Percentiles rank a stretch among this genome's conserved stretches.
These are phyloP conservation scores for Rafetus swinhoei DNA, from an alignment of 2,113 vertebrate genomes.

Conservation along the genomic window DNA sequence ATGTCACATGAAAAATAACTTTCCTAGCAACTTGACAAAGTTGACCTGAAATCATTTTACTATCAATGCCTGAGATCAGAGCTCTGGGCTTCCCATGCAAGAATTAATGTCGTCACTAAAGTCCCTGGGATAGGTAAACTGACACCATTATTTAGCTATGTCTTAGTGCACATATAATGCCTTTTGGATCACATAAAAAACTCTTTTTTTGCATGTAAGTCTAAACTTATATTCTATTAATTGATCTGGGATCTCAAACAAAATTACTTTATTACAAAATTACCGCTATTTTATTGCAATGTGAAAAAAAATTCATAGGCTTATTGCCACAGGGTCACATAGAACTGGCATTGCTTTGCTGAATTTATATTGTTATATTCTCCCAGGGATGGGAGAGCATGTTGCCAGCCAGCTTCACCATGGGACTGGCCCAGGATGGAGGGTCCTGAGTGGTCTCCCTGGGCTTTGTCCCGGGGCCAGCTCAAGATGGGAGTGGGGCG, in stretches of 20 bases:
- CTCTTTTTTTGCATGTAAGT: background rate
- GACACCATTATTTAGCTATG: background rate
- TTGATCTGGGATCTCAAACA: background rate
- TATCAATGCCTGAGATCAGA: background rate
- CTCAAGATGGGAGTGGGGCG: no score
- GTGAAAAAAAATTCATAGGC: background rate
- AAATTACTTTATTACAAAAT: background rate
- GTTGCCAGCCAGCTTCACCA: no score
- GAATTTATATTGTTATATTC: background rate
- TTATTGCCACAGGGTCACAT: background rate
- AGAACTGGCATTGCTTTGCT: background rate
- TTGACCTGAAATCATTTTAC: background rate
- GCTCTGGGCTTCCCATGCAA: background rate
- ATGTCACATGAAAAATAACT: background rate
- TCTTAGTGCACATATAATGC: background rate
- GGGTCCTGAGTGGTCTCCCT: no score
- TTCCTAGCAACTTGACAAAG: background rate
- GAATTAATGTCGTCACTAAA: background rate
- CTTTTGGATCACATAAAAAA: background rate
- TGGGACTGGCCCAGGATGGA: no score
- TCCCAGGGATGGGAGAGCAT: background rate
- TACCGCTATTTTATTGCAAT: background rate
- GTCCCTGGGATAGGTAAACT: background rate
- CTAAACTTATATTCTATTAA: background rate
- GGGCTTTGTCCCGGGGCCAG: no score